A percentile compares a stretch with the other conserved stretches of the same genome.
Evolutionary conservation across 2,797 vertebrate genomes (phyloP).

Genomic region (Mormyrus proboscirostris): DNA sequence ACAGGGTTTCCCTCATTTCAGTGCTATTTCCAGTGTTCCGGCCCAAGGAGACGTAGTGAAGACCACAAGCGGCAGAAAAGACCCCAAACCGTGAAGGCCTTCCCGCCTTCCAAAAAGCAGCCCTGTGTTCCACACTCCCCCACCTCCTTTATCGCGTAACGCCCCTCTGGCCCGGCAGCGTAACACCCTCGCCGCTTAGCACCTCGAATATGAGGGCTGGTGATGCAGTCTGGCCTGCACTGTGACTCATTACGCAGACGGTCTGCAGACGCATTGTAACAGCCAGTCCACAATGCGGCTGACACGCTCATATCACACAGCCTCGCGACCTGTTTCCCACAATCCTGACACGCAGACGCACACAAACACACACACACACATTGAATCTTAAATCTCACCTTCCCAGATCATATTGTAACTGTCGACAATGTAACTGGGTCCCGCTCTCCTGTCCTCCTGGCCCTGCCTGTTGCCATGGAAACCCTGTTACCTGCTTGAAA

Average conservation of each 20-base stretch:
- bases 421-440: background rate
- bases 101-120: background rate
- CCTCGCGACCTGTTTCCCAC: background rate
- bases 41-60: background rate
- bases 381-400: background rate
- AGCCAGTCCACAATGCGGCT: background rate
- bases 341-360: background rate
- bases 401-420: background rate
- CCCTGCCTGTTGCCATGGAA: background rate
- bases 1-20: background rate
- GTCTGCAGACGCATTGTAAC: background rate
- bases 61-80: background rate
- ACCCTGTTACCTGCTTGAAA: background rate
- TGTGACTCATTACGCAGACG: background rate
- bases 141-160: background rate
- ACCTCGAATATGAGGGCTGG: background rate
- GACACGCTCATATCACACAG: background rate
- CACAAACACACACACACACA: too few species aligned
- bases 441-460: background rate
- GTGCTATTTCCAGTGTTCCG: background rate
- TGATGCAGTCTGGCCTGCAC: background rate
- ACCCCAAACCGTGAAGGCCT: background rate
- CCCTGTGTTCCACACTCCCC: background rate
- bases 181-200: background rate
- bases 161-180: background rate